Evolutionary conservation across 2,888 invertebrate genomes (phyloP), one percentile per base, ranked within the genome.

Genomic region (Ophion ventricosus): DNA sequence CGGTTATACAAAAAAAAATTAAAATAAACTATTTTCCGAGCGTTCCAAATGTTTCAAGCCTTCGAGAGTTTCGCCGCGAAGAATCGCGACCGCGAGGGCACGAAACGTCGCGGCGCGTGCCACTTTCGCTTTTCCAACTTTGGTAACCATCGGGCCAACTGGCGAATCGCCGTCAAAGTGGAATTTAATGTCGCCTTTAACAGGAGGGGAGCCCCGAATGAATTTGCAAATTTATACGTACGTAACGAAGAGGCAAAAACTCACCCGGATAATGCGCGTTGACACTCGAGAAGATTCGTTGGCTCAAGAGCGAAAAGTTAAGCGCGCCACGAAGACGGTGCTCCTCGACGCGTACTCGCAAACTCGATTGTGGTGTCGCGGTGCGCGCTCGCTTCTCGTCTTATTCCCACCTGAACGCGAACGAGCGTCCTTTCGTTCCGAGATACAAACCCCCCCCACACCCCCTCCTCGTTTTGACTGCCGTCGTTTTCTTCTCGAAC

Each of bases 41-140:
- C 8, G 40, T 40, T 40, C 40, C 40, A 10, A 40, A 40, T 10
- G 40, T 40, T 40, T 40, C 40, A 10, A 40, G 40, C 8, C 10
- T 40, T 40, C 1, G 40, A 35, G 17, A 49, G 14, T 14, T 49
- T 49, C 17, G 49, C 49, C 49, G 49, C 17, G 14, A 49, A 3
- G 14, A 17, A 49, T 17, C 49, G 56, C 81, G 81, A 82, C 79
- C 82, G 56, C 81, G 83, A 82, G 76, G 72, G 61, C 86, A 82
- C 54, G 25, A 43, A 49, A 1, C 20, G 57, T 10, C 56, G 26
- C 25, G 23, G 25, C 72, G 23, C 57, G 81, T 80, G 83, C 79
- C 82, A 83, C 81, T 82, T 85, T 85, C 83, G 83, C 82, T 81
- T 67, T 29, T 70, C 29, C 25, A 67, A 64, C 67, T 57, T 54